Evolutionary conservation across 1,140 invertebrate genomes (phyloP).

Genomic region (Oryctes rhinoceros): DNA sequence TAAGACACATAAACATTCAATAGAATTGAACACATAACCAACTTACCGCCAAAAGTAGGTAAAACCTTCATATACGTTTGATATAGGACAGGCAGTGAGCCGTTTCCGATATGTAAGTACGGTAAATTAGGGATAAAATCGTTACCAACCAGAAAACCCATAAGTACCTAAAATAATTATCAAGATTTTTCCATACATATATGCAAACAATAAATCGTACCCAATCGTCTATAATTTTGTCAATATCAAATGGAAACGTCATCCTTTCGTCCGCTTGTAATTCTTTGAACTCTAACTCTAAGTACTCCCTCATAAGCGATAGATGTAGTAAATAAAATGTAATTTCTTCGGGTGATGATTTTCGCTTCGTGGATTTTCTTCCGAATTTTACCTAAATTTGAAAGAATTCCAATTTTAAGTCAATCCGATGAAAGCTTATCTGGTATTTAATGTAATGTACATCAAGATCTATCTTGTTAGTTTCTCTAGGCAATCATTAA

Average conservation of each 20-base stretch:
- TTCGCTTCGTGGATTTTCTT: slow-evolving; percentile 66
- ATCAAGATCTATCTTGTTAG: too few relatives aligned
- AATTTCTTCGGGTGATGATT: slow-evolving; percentile 82
- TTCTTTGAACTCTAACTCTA: slow-evolving; percentile 88
- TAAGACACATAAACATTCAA: too few relatives aligned
- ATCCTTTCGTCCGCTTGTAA: slow-evolving; percentile 71
- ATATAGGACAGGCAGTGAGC: slow-evolving; percentile 87
- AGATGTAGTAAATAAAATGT: slow-evolving; percentile 94
- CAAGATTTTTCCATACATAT: not conserved
- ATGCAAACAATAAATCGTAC: slow-evolving; percentile 53
- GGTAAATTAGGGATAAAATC: slow-evolving; percentile 97
- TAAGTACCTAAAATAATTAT: slow-evolving; percentile 74
- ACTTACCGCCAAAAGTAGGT: slow-evolving; percentile 83
- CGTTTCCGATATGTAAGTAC: slow-evolving; percentile 90
- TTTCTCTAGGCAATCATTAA: too few relatives aligned
- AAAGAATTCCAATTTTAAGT: slow-evolving; percentile 24
- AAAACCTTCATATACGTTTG: slow-evolving; percentile 87
- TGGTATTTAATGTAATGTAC: too few relatives aligned
- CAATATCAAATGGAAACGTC: slow-evolving; percentile 80
- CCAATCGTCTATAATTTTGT: slow-evolving; percentile 80
- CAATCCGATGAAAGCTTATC: not conserved
- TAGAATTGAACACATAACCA: not conserved
- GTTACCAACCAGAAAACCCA: slow-evolving; percentile 96
- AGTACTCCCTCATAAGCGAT: slow-evolving; percentile 90
- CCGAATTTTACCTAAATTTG: slow-evolving; percentile 74